Evolutionary conservation across 2,888 invertebrate species (phyloP), one percentile per base, ranked within the genome.

Genomic region (Gibbula magus): DNA sequence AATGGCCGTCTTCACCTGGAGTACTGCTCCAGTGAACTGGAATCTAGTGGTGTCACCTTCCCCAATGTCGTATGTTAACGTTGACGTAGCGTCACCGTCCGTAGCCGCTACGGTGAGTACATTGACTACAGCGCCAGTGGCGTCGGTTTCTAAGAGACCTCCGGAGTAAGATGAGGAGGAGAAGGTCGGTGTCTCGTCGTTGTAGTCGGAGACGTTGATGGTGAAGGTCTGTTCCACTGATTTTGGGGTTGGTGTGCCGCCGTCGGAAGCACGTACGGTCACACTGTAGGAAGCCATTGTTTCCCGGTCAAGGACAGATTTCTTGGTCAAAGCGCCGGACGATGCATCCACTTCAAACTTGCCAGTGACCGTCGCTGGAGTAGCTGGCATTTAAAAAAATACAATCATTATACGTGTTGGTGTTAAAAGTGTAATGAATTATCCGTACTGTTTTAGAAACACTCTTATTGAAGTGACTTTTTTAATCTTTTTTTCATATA

Each of bases 281-380:
- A 88, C 61, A 66, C 79, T 82, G 79, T 86, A 88, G 56, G 84
- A 85, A 2, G 83, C 77, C 8, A 83, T 78, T n/a, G 79, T 56
- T 70, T 88, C 87, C 13, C 84, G 78, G 66, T 87, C 87, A 20
- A 88, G 78, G 61, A 18, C 61, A 61, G 22, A 22, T n/a, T 61
- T 61, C 22, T 61, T 74, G 25, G 74, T 39, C 29, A 74, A 74
- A 20, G 25, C 51, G 2, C 74, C 74, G 22, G 35, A 51, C 20
- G 39, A 20, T 7, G n/a, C 25, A 74, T 74, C 74, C 22, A 74
- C 52, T 16, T 52, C 18, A 22, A 74, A 74, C 25, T 51, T 22
- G 18, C 54, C 73, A 13, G 73, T 75, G 5, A 76, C 79, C 20
- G 77, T 54, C n/a, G 51, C 35, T 70, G 76, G 22, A 25, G 53